These are phyloP conservation scores for Spilarctia lutea DNA, from an alignment of 2,888 invertebrate species.

Conservation along the genomic window DNA sequence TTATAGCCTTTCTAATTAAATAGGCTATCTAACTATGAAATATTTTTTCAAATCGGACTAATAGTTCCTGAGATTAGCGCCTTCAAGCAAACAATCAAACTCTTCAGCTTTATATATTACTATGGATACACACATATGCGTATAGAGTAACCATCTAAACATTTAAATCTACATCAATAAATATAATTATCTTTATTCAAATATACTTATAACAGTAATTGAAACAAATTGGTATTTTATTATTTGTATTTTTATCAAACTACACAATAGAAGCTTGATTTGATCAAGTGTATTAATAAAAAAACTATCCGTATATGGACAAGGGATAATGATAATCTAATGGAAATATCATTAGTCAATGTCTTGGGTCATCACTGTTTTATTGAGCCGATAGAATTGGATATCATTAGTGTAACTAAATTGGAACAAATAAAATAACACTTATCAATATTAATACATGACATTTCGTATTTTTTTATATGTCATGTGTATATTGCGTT, in stretches of 20 bases:
- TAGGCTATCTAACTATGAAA: too few species aligned
- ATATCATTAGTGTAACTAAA: constrained; percentile 56
- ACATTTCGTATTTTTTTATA: not conserved
- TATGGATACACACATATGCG: not conserved
- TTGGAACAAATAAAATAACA: constrained; percentile 35
- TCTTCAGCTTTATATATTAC: too few species aligned
- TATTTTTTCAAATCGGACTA: too few species aligned
- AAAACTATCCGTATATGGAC: constrained; percentile 32
- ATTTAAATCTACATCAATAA: not conserved
- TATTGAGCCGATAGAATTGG: constrained; percentile 72
- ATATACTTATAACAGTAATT: not conserved
- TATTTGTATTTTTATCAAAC: constrained; percentile 18
- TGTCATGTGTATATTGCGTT: too few species aligned
- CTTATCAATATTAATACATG: constrained; percentile 8
- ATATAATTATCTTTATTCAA: not conserved
- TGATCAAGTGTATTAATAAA: constrained; percentile 51
- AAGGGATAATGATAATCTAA: constrained; percentile 58
- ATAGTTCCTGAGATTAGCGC: too few species aligned
- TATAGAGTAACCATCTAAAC: not conserved
- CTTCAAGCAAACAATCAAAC: too few species aligned
- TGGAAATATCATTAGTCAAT: constrained; percentile 72
- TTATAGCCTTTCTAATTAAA: too few species aligned
- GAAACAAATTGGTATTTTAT: constrained; percentile 17
- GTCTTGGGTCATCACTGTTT: constrained; percentile 60
- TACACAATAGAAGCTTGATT: constrained; percentile 32